phyloP scores from a whole-genome alignment of 1,140 invertebrate genomes.

The Helicorthomorpha holstii region DNA sequence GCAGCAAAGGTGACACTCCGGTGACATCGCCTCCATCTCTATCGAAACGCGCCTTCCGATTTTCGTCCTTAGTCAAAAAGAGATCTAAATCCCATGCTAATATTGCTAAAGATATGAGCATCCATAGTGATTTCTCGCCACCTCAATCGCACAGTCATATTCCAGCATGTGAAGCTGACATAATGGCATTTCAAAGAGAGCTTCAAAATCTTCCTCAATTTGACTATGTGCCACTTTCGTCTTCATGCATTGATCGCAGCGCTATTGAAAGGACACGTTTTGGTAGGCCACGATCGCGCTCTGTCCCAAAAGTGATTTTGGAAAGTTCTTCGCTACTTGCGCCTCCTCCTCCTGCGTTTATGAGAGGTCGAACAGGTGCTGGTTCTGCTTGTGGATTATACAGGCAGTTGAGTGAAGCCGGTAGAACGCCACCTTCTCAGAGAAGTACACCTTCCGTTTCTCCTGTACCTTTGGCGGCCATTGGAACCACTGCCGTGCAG shows the following conservation, averaged over 20 bases:
- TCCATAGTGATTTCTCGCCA: constrained; percentile 5
- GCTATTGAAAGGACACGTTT: not conserved
- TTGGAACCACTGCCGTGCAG: not conserved
- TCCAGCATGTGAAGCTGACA: constrained; percentile 26
- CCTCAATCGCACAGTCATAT: not conserved
- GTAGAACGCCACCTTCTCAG: not conserved
- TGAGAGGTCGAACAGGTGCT: not conserved
- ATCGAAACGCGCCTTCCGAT: constrained; percentile 15
- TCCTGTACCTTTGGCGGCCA: not conserved
- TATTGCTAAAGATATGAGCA: not conserved
- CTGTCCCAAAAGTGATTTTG: constrained; percentile 32
- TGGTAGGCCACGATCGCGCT: constrained; percentile 28
- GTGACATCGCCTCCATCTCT: constrained; percentile 12
- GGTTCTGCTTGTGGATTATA: not conserved
- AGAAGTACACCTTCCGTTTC: not conserved
- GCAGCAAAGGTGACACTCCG: not conserved
- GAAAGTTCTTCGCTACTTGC: constrained; percentile 18
- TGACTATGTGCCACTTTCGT: constrained; percentile 4
- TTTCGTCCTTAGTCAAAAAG: constrained; percentile 17
- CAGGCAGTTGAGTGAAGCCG: not conserved
- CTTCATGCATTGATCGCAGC: constrained; percentile 12
- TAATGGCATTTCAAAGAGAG: constrained; percentile 33
- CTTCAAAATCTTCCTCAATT: constrained; percentile 35
- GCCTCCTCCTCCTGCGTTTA: not conserved
- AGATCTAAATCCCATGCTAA: constrained; percentile 16